Percentiles rank a stretch among this genome's conserved stretches.
Conservation (phyloP, 23 tunicate species). For the Phallusia fumigata region DNA sequence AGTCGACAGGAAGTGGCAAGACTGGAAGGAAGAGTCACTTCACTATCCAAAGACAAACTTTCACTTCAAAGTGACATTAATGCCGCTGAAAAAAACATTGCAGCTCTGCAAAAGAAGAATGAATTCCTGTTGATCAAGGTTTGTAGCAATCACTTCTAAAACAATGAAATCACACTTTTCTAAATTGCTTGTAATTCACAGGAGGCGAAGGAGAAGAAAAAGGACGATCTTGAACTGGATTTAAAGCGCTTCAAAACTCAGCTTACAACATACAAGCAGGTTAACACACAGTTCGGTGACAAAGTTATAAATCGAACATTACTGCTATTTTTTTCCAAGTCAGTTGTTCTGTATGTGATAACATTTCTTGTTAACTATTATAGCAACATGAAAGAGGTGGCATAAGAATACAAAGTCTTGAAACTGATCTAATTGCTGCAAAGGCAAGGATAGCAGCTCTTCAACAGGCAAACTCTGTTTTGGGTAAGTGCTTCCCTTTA, state of each 20-base stretch:
- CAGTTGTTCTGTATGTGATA: too few species aligned
- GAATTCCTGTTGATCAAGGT: constrained; percentile 27
- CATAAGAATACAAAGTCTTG: constrained; percentile 25
- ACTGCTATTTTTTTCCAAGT: too few species aligned
- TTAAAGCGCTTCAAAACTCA: constrained; percentile 39
- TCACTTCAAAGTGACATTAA: constrained; percentile 21
- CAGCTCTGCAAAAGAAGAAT: constrained; percentile 37
- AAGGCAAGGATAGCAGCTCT: constrained; percentile 53
- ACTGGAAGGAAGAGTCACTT: constrained; percentile 48
- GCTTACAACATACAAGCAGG: constrained; percentile 36
- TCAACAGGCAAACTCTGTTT: constrained; percentile 54
- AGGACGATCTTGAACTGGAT: constrained; percentile 44
- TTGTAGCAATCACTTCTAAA: neutral
- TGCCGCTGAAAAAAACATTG: constrained; percentile 30
- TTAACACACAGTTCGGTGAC: constrained; percentile 6
- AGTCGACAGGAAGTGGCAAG: constrained; percentile 37
- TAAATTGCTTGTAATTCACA: neutral
- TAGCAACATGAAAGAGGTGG: constrained; percentile 63
- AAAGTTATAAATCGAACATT: neutral
- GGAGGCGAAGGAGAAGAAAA: constrained; percentile 22
- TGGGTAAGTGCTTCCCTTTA: constrained; percentile 61
- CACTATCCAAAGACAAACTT: constrained; percentile 55
- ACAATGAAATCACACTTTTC: neutral
- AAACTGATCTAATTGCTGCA: constrained; percentile 61
- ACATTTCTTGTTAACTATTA: neutral